phyloP scores from a whole-genome alignment of 92 coral and sea anemone species.

The Epizoanthus rinbou region DNA sequence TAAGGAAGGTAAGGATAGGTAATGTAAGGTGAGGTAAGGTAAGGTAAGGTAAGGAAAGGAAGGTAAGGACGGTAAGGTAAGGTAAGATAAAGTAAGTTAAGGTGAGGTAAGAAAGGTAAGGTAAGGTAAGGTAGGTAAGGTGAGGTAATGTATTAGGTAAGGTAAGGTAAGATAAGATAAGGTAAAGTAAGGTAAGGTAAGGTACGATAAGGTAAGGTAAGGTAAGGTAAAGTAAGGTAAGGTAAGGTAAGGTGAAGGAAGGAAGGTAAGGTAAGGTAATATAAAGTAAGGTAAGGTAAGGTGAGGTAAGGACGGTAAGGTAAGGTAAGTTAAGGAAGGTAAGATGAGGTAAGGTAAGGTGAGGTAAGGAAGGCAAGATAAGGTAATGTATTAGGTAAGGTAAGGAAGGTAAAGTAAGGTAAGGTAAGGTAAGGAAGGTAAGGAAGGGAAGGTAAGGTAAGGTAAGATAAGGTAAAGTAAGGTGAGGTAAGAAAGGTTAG shows the following conservation, averaged over 20 bases:
- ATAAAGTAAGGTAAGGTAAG: not conserved
- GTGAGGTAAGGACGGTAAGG: too few relatives aligned
- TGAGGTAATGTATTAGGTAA: constrained; percentile 1
- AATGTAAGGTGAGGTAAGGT: constrained; percentile 28
- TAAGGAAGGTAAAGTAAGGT: constrained; percentile 3
- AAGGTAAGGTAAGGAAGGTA: constrained; percentile 21
- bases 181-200: not conserved
- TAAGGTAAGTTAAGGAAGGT: not conserved
- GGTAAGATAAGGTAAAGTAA: constrained; percentile 8
- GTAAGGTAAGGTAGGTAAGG: constrained; percentile 24
- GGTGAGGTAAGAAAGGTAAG: constrained; percentile 15
- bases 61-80: constrained; percentile 23
- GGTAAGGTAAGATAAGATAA: not conserved
- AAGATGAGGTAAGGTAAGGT: not conserved
- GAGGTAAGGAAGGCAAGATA: not conserved
- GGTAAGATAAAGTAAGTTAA: not conserved
- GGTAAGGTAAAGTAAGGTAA: not conserved
- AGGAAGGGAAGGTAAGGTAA: constrained; percentile 36
- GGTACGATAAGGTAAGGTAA: not conserved
- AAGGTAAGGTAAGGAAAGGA: constrained; percentile 16
- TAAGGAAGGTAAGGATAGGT: constrained; percentile 24
- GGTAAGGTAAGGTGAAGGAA: not conserved
- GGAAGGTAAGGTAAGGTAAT: not conserved
- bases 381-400: not conserved
- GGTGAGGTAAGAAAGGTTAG: constrained; percentile 29